phyloP scores from a whole-genome alignment of 2,797 vertebrate species.

The Girardinus metallicus region DNA sequence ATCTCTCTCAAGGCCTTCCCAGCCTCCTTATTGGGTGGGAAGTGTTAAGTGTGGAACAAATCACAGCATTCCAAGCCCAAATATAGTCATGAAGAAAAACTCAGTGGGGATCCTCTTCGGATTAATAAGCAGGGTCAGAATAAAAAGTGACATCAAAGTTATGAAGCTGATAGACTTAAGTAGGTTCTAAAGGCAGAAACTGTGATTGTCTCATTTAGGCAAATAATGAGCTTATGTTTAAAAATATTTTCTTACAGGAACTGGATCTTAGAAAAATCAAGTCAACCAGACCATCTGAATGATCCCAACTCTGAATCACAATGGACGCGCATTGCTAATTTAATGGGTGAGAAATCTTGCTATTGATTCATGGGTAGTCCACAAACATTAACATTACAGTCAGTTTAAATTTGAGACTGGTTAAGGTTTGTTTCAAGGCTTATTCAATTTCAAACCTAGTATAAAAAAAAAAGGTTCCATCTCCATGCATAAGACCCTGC shows the following conservation, averaged over 20 bases:
- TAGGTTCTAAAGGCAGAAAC: not conserved
- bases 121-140: constrained; percentile 41
- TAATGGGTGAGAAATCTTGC: not conserved
- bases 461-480: not conserved
- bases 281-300: not conserved
- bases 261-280: not conserved
- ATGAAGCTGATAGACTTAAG: not conserved
- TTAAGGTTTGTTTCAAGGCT: not conserved
- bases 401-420: not conserved
- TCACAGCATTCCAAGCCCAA: constrained; percentile 66
- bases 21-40: constrained; percentile 10
- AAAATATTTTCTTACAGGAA: constrained; percentile 6
- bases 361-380: not conserved
- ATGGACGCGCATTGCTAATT: not conserved
- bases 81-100: constrained; percentile 62
- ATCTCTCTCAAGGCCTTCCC: constrained; percentile 32
- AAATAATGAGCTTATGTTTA: not conserved
- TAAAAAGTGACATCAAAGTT: constrained; percentile 21
- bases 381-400: not conserved
- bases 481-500: not conserved
- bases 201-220: not conserved
- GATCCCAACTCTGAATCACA: not conserved
- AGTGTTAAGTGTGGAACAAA: constrained; percentile 51
- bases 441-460: not conserved
- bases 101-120: constrained; percentile 46